Conservation (phyloP, 1,140 invertebrate species). For the Homalodisca vitripennis region DNA sequence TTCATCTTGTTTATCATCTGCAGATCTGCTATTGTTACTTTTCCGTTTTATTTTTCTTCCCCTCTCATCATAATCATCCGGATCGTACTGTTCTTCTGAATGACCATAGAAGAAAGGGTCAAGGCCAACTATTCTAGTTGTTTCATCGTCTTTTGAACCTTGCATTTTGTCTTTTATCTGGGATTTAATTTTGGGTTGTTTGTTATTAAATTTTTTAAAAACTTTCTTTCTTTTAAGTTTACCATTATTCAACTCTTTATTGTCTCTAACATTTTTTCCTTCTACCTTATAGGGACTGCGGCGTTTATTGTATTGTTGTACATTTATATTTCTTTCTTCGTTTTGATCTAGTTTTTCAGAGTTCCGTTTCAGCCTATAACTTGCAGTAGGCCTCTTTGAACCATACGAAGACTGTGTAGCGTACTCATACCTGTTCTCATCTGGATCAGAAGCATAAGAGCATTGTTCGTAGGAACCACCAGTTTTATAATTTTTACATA, state of each 20-base stretch:
- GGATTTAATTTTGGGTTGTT: slow-evolving; percentile 1
- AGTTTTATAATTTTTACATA: slow-evolving; percentile 65
- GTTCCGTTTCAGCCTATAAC: neutral
- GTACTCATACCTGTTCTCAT: slow-evolving; percentile 66
- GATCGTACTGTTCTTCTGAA: slow-evolving; percentile 17
- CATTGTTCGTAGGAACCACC: slow-evolving; percentile 70
- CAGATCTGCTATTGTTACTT: slow-evolving; percentile 11
- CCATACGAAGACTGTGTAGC: slow-evolving; percentile 51
- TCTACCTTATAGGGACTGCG: neutral
- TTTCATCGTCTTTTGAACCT: slow-evolving; percentile 29
- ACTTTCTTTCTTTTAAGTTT: slow-evolving; percentile 21
- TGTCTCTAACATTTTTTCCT: slow-evolving; percentile 26
- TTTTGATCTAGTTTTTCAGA: neutral
- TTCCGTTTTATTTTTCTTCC: slow-evolving; percentile 24
- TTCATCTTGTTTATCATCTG: slow-evolving; percentile 34
- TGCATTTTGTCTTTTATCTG: neutral
- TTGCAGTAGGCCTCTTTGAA: slow-evolving; percentile 37
- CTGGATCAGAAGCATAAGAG: slow-evolving; percentile 64
- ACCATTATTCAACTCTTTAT: slow-evolving; percentile 6
- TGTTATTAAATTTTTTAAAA: neutral
- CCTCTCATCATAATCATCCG: slow-evolving; percentile 27
- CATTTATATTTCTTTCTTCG: slow-evolving; percentile 21
- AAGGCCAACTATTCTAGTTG: slow-evolving; percentile 16
- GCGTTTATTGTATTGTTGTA: slow-evolving; percentile 22
- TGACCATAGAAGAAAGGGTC: slow-evolving; percentile 31